Conservation (phyloP, 1,140 invertebrate genomes). For the Oryctes rhinoceros region DNA sequence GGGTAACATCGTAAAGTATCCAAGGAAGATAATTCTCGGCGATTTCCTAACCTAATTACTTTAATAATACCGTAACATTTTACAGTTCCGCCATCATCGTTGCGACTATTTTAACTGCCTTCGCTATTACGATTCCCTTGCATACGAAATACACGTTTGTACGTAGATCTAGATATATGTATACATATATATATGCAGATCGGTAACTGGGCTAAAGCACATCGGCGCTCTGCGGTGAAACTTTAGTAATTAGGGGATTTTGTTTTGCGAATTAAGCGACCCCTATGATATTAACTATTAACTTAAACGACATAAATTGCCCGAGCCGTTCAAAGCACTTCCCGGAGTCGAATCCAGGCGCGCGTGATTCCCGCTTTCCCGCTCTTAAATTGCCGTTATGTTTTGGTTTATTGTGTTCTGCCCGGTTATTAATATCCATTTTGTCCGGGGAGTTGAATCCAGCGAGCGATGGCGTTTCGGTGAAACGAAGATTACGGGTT, state of each 20-base stretch:
- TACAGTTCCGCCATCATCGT: neutral
- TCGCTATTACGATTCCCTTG: neutral
- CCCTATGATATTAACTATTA: conserved; percentile 30
- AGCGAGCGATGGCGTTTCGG: neutral
- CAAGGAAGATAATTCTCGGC: no score
- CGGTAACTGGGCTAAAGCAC: neutral
- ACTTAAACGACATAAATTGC: conserved; percentile 21
- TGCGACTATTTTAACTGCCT: neutral
- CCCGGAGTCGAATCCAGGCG: neutral
- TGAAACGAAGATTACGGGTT: no score
- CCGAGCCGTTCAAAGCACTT: neutral
- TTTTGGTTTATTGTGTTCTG: conserved; percentile 17
- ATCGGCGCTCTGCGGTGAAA: neutral
- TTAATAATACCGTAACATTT: conserved; percentile 20
- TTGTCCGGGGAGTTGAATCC: neutral
- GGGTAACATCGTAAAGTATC: no score
- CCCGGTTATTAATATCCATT: conserved; percentile 27
- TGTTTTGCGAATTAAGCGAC: conserved; percentile 28
- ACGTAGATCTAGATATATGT: neutral
- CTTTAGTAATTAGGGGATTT: conserved; percentile 33
- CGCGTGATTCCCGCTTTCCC: neutral
- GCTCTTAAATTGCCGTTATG: conserved; percentile 18
- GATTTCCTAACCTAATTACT: conserved; percentile 1
- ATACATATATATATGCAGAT: neutral
- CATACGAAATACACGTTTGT: no score